Base-by-base conservation (phyloP, 2,113 vertebrate genomes). In the Struthio camelus region DNA sequence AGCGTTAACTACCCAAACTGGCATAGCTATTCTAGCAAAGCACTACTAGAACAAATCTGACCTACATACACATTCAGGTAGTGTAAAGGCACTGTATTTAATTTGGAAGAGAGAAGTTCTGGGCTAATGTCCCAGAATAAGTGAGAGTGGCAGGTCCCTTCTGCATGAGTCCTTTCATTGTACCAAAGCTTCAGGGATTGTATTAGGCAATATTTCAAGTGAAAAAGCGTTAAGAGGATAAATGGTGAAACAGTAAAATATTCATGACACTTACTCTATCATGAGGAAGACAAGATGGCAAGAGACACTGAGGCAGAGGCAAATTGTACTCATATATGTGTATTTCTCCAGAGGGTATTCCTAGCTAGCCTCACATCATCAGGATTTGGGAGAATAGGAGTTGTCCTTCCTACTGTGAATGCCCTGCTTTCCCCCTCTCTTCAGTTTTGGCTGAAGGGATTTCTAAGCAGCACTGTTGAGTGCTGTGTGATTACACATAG, bases 261-360 rank as follows among this genome's bases (percentile, higher is more conserved):
- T 83, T 34, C 4, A 4, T 83, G 27, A 75, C 30, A 54, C 32
- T n/a, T 19, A 38, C 2, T 0, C 0, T 86, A 34, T 42, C 8
- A 28, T 32, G n/a, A 20, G 24, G n/a, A 76, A 69, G 32, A 14
- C 67, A 51, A 6, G 10, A 16, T 62, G 38, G 13, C 70, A 44
- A 73, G 34, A 92, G 40, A 34, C 5, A 18, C 32, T 50, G 32
- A 78, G 61, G 58, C 66, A 80, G 72, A 92, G 69, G 14, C 8
- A 71, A 76, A 67, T 18, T 51, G 3, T 70, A 54, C 7, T 90
- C 10, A 24, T 5, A 1, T 54, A 46, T 6, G 23, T 69, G 40
- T 10, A 64, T 89, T 84, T 81, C 5, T 36, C 9, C 22, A 36
- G 44, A 65, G 23, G n/a, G 17, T 80, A 25, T 72, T 87, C 66